These are phyloP conservation scores for Sialis lutaria DNA, from an alignment of 2,888 invertebrate genomes.

Conservation along the genomic window DNA sequence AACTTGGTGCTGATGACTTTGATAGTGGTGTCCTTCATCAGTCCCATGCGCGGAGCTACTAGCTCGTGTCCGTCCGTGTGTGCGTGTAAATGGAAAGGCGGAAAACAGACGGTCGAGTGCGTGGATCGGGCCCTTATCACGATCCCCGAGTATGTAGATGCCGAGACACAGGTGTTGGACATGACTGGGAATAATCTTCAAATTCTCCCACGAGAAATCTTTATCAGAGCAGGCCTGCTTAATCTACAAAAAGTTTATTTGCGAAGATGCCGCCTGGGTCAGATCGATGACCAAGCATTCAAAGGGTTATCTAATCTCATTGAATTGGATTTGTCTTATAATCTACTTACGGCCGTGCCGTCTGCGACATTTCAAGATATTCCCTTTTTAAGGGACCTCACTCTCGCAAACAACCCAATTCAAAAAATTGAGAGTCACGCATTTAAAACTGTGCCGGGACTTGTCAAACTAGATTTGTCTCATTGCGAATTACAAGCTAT, in stretches of 20 bases:
- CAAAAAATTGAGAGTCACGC: conserved; percentile 59
- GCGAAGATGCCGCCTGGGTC: conserved; percentile 66
- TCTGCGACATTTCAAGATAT: conserved; percentile 62
- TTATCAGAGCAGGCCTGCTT: conserved; percentile 60
- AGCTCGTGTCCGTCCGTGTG: conserved; percentile 60
- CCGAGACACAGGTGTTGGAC: conserved; percentile 81
- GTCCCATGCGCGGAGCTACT: conserved; percentile 26
- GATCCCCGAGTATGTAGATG: conserved; percentile 72
- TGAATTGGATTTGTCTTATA: conserved; percentile 74
- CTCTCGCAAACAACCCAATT: conserved; percentile 66
- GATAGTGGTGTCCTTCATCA: conserved; percentile 12
- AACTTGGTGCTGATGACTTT: conserved; percentile 8
- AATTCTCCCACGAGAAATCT: conserved; percentile 65
- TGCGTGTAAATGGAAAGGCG: conserved; percentile 86
- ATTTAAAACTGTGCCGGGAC: conserved; percentile 53
- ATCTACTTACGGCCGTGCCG: conserved; percentile 65
- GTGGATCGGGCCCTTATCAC: conserved; percentile 65
- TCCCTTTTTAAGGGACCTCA: conserved; percentile 66
- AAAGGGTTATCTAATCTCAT: conserved; percentile 76
- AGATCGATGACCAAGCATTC: conserved; percentile 72
- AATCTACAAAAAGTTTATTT: conserved; percentile 78
- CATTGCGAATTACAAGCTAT: conserved; percentile 66
- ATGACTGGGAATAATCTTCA: conserved; percentile 76
- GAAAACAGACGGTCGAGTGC: conserved; percentile 86
- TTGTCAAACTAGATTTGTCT: conserved; percentile 71